Evolutionary conservation across 2,113 vertebrate species (phyloP).

Genomic region (Gadus chalcogrammus): DNA sequence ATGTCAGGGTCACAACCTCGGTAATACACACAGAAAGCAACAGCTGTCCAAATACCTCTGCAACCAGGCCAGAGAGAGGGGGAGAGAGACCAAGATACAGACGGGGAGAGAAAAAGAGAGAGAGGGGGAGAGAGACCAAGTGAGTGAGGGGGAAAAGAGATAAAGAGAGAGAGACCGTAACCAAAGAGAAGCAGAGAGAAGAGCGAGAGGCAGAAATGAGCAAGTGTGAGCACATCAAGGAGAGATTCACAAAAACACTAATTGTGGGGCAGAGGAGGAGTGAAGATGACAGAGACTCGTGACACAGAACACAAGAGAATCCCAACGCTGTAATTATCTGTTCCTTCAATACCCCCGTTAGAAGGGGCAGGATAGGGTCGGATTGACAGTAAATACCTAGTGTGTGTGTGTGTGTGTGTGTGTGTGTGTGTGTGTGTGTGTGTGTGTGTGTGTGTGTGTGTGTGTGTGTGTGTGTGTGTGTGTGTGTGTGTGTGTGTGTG

Average conservation of each 20-base stretch:
- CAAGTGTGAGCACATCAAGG: too few relatives aligned
- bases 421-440: too few relatives aligned
- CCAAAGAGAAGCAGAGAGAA: background rate
- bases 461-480: too few relatives aligned
- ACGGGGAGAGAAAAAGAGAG: background rate
- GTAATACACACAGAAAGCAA: constrained; percentile 58
- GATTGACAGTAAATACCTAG: constrained; percentile 16
- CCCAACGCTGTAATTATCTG: constrained; percentile 1
- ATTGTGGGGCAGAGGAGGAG: too few relatives aligned
- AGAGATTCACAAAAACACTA: too few relatives aligned
- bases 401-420: too few relatives aligned
- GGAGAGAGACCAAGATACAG: background rate
- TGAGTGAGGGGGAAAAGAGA: too few relatives aligned
- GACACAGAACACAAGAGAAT: background rate
- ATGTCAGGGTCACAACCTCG: constrained; percentile 67
- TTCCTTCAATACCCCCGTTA: background rate
- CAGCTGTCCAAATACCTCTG: constrained; percentile 74
- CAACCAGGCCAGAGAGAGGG: constrained; percentile 16
- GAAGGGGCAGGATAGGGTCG: constrained; percentile 1
- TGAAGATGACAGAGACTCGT: too few relatives aligned
- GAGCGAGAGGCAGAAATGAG: too few relatives aligned
- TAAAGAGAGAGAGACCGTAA: background rate
- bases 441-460: too few relatives aligned
- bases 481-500: too few relatives aligned
- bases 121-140: too few relatives aligned